Evolutionary conservation across 1,140 invertebrate genomes (phyloP), one percentile per base, ranked within the genome.

Genomic region (Charaxes varanes): DNA sequence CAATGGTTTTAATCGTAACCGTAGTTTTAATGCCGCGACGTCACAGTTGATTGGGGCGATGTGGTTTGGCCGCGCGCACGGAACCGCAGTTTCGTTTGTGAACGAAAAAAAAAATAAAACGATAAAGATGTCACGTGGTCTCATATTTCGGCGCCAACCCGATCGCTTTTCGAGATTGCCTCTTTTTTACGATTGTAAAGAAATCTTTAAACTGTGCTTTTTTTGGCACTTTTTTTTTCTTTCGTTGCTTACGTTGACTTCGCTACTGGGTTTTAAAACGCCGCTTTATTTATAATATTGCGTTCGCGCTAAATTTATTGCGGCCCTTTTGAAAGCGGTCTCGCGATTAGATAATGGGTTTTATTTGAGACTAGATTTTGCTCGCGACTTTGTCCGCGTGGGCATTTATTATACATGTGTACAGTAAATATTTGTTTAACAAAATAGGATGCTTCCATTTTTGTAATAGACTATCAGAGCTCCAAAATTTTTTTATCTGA

Each of bases 121-220:
- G 68, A 79, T 79, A 79, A 72, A 79, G 71, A 74, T 76, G 74
- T 74, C 74, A 74, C 64, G 55, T 47, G 49, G 32, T 61, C 43
- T 62, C 53, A 63, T 66, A 62, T 70, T 64, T 63, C 44, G 41
- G 57, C 31, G 47, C 40, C 35, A 55, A 41, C 38, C 41, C 50
- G 59, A 56, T 66, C 43, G 47, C 41, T 41, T 28, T 41, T 30
- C 26, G 28, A 59, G 59, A 62, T 56, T 54, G 41, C 41, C 16
- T 43, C 49, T 33, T 43, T 43, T 62, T 65, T 64, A 67, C 33
- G 53, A 51, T 44, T 38, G 27, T 52, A 47, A 60, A 49, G 17
- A 47, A 53, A 34, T 28, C 24, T 27, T 51, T 43, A 47, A n/a
- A 44, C 41, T 41, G 40, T 47, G 18, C 37, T 28, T 45, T 33